A percentile compares a stretch with the other conserved stretches of the same genome.
Conservation (phyloP, 2,888 invertebrate genomes). For the Synanthedon tipuliformis region DNA sequence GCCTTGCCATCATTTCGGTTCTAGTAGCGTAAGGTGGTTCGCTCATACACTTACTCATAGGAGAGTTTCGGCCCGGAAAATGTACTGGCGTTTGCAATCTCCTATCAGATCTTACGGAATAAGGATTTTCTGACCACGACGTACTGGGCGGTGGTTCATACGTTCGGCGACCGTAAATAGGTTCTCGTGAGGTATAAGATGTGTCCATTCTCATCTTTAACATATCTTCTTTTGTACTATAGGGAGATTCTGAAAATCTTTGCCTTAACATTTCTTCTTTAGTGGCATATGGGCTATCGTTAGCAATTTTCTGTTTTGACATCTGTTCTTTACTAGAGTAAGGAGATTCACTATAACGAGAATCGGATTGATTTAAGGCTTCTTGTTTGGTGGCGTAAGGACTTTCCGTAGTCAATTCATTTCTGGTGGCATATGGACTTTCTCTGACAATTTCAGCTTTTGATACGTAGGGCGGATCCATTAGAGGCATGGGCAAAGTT, state of each 20-base stretch:
- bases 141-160: constrained; percentile 57
- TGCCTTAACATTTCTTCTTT: constrained; percentile 66
- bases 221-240: constrained; percentile 62
- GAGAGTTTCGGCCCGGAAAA: constrained; percentile 46
- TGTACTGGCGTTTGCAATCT: constrained; percentile 51
- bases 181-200: constrained; percentile 37
- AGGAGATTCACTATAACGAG: constrained; percentile 49
- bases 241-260: constrained; percentile 63
- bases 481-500: constrained; percentile 47
- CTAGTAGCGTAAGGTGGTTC: constrained; percentile 59
- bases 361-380: constrained; percentile 39
- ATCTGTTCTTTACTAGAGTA: constrained; percentile 63
- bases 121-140: constrained; percentile 53
- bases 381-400: constrained; percentile 40
- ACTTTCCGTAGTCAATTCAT: constrained; percentile 26
- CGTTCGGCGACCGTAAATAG: constrained; percentile 52
- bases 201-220: constrained; percentile 54
- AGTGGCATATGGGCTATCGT: constrained; percentile 57
- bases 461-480: constrained; percentile 45
- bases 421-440: constrained; percentile 23
- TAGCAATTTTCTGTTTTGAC: constrained; percentile 41
- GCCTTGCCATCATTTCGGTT: constrained; percentile 55
- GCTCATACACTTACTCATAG: constrained; percentile 61
- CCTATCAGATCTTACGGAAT: constrained; percentile 52
- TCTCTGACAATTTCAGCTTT: constrained; percentile 30